Evolutionary conservation across 1,140 invertebrate species (phyloP).

Genomic region (Zaprionus inermis): DNA sequence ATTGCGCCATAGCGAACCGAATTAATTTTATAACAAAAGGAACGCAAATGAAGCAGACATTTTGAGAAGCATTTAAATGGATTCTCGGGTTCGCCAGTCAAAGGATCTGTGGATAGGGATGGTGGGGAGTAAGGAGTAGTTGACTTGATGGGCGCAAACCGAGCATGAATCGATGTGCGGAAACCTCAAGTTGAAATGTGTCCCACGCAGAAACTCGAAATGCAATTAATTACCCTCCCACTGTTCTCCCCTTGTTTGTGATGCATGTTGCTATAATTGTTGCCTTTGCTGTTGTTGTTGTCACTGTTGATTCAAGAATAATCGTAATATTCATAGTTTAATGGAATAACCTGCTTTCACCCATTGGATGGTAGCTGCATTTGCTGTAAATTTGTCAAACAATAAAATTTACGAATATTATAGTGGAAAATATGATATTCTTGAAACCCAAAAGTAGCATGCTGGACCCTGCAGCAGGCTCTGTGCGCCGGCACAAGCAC

Average conservation of each 20-base stretch:
- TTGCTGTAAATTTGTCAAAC: conserved; percentile 59
- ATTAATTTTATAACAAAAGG: conserved; percentile 36
- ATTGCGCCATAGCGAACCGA: conserved; percentile 26
- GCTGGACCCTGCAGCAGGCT: not conserved
- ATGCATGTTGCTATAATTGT: conserved; percentile 23
- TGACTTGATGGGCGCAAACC: conserved; percentile 9
- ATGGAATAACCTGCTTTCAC: conserved; percentile 32
- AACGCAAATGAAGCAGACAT: conserved; percentile 14
- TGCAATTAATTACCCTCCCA: conserved; percentile 66
- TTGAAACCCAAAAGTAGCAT: conserved; percentile 44
- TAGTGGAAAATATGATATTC: conserved; percentile 45
- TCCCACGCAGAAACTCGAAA: conserved; percentile 36
- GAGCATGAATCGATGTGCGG: conserved; percentile 13
- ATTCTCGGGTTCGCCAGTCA: conserved; percentile 3
- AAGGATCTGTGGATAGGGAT: conserved; percentile 24
- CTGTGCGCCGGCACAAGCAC: not conserved
- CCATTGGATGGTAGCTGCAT: conserved; percentile 35
- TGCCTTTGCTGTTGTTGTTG: conserved; percentile 25
- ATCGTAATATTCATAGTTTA: conserved; percentile 43
- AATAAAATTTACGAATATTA: conserved; percentile 54
- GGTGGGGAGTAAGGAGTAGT: not conserved
- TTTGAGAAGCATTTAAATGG: conserved; percentile 10
- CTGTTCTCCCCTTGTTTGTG: conserved; percentile 19
- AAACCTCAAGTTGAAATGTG: conserved; percentile 40
- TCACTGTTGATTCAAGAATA: conserved; percentile 23